These are phyloP conservation scores for Cathartes aura DNA, from an alignment of 2,113 vertebrate species.

Conservation along the genomic window DNA sequence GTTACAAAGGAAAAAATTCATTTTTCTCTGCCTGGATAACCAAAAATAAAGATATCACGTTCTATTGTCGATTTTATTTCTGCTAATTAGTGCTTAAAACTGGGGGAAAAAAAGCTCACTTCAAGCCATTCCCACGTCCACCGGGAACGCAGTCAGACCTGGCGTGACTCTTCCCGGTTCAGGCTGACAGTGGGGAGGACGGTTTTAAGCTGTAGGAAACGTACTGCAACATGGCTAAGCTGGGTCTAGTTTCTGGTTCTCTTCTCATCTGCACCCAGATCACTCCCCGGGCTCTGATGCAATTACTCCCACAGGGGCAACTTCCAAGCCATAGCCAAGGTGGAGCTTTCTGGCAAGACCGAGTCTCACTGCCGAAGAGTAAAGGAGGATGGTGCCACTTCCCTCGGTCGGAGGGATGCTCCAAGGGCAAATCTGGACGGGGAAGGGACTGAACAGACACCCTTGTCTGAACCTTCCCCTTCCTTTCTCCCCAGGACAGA, in stretches of 20 bases:
- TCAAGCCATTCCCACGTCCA: neutral
- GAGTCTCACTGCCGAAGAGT: neutral
- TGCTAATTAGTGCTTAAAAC: neutral
- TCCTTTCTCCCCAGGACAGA: neutral
- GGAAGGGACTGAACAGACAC: neutral
- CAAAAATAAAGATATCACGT: neutral
- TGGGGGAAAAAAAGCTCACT: neutral
- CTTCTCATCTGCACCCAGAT: neutral
- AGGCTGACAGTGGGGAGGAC: neutral
- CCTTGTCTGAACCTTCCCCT: neutral
- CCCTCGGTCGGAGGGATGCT: neutral
- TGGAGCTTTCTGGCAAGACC: neutral
- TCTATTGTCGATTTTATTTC: neutral
- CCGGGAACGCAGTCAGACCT: neutral
- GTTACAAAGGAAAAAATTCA: neutral
- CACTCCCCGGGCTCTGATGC: neutral
- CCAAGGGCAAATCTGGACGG: neutral
- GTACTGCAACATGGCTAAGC: rapidly evolving
- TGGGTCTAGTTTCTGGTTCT: neutral
- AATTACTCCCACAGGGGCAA: neutral
- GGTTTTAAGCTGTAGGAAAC: neutral
- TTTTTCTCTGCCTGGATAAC: neutral
- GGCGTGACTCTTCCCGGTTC: neutral
- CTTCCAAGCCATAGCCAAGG: neutral
- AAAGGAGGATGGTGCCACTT: neutral